Evolutionary conservation across 2,888 invertebrate genomes (phyloP), one percentile per base, ranked within the genome.

Genomic region (Perithous albicinctus): DNA sequence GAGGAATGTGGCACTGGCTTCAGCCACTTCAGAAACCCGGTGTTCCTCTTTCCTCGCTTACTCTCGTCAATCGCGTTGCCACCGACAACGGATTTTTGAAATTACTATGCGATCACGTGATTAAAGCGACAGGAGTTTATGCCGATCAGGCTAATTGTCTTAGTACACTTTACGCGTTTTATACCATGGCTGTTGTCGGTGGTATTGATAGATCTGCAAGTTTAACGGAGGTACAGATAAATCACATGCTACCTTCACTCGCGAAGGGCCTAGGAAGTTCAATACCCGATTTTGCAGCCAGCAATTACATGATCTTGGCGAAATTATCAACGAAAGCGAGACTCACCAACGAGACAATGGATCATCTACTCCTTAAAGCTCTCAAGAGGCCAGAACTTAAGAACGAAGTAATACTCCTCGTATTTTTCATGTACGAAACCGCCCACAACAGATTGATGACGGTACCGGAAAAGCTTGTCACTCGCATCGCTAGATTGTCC

Each of bases 1-100:
- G 93, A n/a, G 95, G 95, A 72, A 94, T 94, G 78, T 98, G 97
- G 97, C 93, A 94, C 84, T 98, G 97, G 96, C 92, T 99, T 32
- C 92, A 94, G 32, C 94, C 95, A 0, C 90, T 97, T 2, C 96
- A 97, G 90, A 96, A 96, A 89, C 94, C 95, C 8, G 97, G 97
- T 0, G 93, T 96, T 7, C 95, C 96, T 0, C 92, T 99, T 26
- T 93, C 97, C 0, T 96, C 97, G 88, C 94, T 95, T 59, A 94
- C 95, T 0, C 92, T 99, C 43, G 94, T 96, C 38, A 97, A 96
- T 88, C 96, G 96, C 82, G 96, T 97, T 85, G 94, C 95, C 0
- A 94, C 94, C 23, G 94, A 96, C 88, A 93, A 94, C 18, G 93
- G 93, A 5, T 95, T 97, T 80, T 89, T 97, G 10, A 94, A 95